Evolutionary conservation across 2,113 vertebrate species (phyloP), one percentile per base, ranked within the genome.

Genomic region (Burhinus bistriatus): DNA sequence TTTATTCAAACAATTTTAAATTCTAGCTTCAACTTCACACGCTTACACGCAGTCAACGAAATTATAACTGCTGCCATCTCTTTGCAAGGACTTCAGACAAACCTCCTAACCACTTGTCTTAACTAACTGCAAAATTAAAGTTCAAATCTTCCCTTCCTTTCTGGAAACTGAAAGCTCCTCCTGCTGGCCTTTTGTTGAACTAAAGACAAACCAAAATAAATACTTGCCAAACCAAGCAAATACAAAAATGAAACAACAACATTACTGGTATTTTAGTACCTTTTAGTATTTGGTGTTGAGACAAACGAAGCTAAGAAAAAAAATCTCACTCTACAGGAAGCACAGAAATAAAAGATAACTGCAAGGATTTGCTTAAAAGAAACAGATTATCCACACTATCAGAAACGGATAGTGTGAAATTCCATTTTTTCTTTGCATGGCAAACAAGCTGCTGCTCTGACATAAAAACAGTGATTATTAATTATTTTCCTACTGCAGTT

Each of bases 141-240:
- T 23, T 59, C 49, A 38, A 26, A 29, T 38, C 9, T 51, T 38
- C 36, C 17, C 30, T 55, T 89, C 47, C 40, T 18, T 65, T 65
- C 59, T 64, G 38, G 49, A 88, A 95, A 72, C 34, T 16, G 49
- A 79, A 93, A 85, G 76, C 90, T 97, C 92, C 92, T 97, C 96
- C 95, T 95, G 82, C 75, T 88, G 92, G 92, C 38, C 49, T 81
- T 93, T 29, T 12, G 20, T 9, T 7, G 19, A 92, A 88, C 49
- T 77, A 40, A 86, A 76, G 52, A 55, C 21, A 87, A 93, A 70
- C 16, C 30, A 59, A 77, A 83, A 88, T 18, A 68, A 78, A 34
- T 30, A 85, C 36, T 38, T 62, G 27, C 45, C 68, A 88, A 93
- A 70, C 11, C 17, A 49, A 72, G 20, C 20, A 70, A 85, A 69